These are phyloP conservation scores for Periparus ater DNA, from an alignment of 2,797 vertebrate genomes.

Conservation along the genomic window DNA sequence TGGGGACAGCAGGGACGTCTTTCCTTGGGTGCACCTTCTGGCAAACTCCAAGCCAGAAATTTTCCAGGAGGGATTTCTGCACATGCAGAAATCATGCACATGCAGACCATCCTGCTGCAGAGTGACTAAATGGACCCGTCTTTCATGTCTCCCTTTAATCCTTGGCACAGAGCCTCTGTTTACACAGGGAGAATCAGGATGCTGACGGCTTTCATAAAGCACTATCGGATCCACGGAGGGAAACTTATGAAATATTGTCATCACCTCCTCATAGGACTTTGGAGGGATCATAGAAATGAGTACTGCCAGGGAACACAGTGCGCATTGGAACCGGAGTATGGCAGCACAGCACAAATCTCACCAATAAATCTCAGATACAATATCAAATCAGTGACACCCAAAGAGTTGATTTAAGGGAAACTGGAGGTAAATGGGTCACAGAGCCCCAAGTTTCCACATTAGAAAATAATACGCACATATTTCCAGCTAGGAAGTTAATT, in stretches of 20 bases:
- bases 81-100: not conserved
- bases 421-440: not conserved
- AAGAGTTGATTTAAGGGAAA: not conserved
- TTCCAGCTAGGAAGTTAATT: not conserved
- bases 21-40: not conserved
- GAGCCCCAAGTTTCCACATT: not conserved
- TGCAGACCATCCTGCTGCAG: not conserved
- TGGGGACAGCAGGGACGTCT: not conserved
- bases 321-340: not conserved
- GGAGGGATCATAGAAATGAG: not conserved
- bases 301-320: not conserved
- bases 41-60: not conserved
- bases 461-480: not conserved
- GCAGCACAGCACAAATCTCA: not conserved
- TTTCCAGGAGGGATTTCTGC: not conserved
- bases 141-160: not conserved
- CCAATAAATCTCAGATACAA: not conserved
- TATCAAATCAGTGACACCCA: not conserved
- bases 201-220: not conserved
- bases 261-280: not conserved
- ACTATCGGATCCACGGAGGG: not conserved
- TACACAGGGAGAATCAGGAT: not conserved
- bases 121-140: not conserved
- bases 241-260: slow-evolving; percentile 1
- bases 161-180: not conserved